A percentile compares a stretch with the other conserved stretches of the same genome.
Conservation (phyloP, 2,888 invertebrate species). For the Philereme transversata region DNA sequence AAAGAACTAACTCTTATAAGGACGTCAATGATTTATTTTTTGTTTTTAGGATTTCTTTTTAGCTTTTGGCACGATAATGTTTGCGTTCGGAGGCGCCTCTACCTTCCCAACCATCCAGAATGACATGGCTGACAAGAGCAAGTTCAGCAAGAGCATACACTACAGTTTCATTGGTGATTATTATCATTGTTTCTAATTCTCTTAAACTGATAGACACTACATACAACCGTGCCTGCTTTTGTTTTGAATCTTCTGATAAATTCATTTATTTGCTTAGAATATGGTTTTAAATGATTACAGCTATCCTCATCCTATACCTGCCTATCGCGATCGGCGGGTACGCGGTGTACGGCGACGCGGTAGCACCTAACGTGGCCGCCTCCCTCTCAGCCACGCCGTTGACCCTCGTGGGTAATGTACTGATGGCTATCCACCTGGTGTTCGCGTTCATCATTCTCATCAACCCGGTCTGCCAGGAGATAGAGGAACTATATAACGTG, state of each 20-base stretch:
- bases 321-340: slow-evolving; percentile 86
- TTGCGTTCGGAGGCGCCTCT: slow-evolving; percentile 89
- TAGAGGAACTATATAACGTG: slow-evolving; percentile 86
- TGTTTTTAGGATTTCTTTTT: slow-evolving; percentile 83
- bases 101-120: slow-evolving; percentile 92
- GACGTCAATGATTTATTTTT: too few species aligned
- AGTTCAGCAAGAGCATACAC: slow-evolving; percentile 86
- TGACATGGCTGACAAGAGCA: slow-evolving; percentile 87
- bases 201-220: too few species aligned
- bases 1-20: too few species aligned
- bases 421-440: slow-evolving; percentile 86
- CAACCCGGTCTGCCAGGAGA: slow-evolving; percentile 88
- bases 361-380: slow-evolving; percentile 84
- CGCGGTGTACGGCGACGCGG: slow-evolving; percentile 85
- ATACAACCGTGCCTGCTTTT: too few species aligned
- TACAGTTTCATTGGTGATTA: slow-evolving; percentile 84
- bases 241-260: too few species aligned
- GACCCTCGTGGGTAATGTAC: slow-evolving; percentile 82
- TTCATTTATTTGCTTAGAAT: too few species aligned
- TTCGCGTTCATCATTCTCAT: slow-evolving; percentile 88
- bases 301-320: slow-evolving; percentile 82
- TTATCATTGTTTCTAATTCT: not conserved
- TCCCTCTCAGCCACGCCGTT: slow-evolving; percentile 81
- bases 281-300: slow-evolving; percentile 55
- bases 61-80: slow-evolving; percentile 88